Base-by-base conservation (phyloP, 1,140 invertebrate species). In the Vollenhovia emeryi region DNA sequence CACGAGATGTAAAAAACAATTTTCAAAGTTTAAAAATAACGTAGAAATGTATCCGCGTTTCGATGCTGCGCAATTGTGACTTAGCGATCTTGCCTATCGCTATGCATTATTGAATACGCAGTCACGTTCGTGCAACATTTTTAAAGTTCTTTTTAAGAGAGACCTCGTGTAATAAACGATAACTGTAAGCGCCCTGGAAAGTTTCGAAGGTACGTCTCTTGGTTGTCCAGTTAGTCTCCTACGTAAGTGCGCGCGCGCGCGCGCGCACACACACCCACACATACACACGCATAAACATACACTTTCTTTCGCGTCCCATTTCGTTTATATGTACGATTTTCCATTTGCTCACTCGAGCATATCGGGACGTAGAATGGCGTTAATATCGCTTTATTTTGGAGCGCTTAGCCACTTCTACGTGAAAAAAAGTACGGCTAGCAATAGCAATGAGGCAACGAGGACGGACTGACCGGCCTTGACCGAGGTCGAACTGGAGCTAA, bases 391-490 rank as follows among this genome's bases (percentile, higher is more conserved):
- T 60, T 52, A 48, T 15, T 82, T 27, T 33, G 8, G n/a, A 40
- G 55, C 30, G 18, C 7, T 8, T 11, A 78, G 71, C 71, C 50
- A 57, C 52, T 92, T 92, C 91, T 93, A 93, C 91, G 92, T 93
- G 90, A 92, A 93, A 48, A 93, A 71, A 45, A 57, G 52, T 60
- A 71, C 57, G 40, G 86, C 64, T 9, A 90, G 57, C 15, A 82
- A 76, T n/a, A 84, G 76, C 33, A 92, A 57, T 52, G 91, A 78
- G 27, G 82, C 68, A 7, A 69, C 84, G 64, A 93, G 89, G 68
- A 91, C 86, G 85, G 88, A 92, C 60, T 87, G 89, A 80, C 89
- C 88, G 74, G 62, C 36, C 30, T 84, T 50, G 15, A 57, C 9
- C 18, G 89, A 84, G 30, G 82, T 89, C 8, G 90, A 74, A 66